These are phyloP conservation scores for Teleogryllus oceanicus DNA, from an alignment of 2,888 invertebrate species.

Conservation along the genomic window DNA sequence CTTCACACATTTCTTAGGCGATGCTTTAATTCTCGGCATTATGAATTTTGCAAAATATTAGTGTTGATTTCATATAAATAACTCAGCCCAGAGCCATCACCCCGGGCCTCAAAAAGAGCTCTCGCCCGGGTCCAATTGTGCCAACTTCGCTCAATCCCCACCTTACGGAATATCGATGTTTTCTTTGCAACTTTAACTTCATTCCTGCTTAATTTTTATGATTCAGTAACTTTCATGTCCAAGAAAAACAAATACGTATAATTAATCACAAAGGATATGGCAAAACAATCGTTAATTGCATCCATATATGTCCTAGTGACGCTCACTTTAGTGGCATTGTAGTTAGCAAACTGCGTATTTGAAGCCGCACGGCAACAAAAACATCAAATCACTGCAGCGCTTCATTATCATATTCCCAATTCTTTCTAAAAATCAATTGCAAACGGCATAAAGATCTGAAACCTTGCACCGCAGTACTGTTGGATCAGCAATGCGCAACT, in stretches of 20 bases:
- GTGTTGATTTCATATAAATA: conserved; percentile 29
- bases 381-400: conserved; percentile 9
- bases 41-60: conserved; percentile 30
- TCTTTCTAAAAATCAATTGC: conserved; percentile 18
- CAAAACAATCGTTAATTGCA: no score
- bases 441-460: conserved; percentile 18
- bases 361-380: background rate
- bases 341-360: conserved; percentile 10
- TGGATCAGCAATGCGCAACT: background rate
- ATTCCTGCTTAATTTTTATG: no score
- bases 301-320: background rate
- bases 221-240: no score
- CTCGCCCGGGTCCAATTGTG: conserved; percentile 31
- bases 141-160: conserved; percentile 24
- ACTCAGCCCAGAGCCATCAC: conserved; percentile 35
- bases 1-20: conserved; percentile 53
- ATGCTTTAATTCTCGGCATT: conserved; percentile 59
- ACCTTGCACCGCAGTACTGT: background rate
- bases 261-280: no score
- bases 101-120: conserved; percentile 29
- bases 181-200: no score
- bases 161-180: background rate
- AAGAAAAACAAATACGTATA: no score
- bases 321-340: background rate
- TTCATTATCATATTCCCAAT: conserved; percentile 18